Base-by-base conservation (phyloP, 1,140 invertebrate species). In the Epicauta chinensis region DNA sequence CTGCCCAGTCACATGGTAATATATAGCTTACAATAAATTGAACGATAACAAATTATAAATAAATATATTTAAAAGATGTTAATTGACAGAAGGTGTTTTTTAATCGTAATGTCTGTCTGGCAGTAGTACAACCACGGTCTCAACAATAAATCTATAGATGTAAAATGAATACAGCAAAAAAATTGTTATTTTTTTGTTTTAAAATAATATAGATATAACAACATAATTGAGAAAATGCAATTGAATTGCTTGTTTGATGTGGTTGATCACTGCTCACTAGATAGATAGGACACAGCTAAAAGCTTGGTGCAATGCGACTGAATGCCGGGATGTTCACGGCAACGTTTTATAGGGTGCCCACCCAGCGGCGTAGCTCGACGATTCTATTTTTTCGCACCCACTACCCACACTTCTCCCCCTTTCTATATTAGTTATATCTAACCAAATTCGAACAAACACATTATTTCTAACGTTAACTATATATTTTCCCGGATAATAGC, bases 181-280 rank as follows among this genome's bases (percentile, higher is more conserved):
- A 11, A 34, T 34, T n/a, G 2, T 34, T 34, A 5, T 30, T 34
- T 34, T 4, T 34, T 34, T 6, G 32, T 34, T n/a, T 34, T n/a
- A 34, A n/a, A n/a, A 34, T 16, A 37, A 38, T 39, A 49, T 36
- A 49, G 13, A 34, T 16, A 37, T 49, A 49, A 49, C 37, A 49
- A 49, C 35, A 40, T 49, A 49, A 37, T 14, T 34, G 46, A 13
- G 12, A 40, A 55, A 56, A 52, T 59, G 50, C 58, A 59, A 53
- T 52, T 16, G 31, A 67, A 94, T 94, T 67, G 91, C 91, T 46
- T 85, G 67, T 65, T 58, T 67, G 34, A 55, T 52, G 40, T 63
- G 58, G 65, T 61, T 64, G 56, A 44, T 61, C 62, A 61, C 51
- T 64, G 56, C 62, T 63, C 57, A 62, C 60, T 59, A 61, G 58